Percentiles rank a stretch among this genome's conserved stretches.
phyloP scores from a whole-genome alignment of 2,113 vertebrate genomes.

The Picathartes gymnocephalus region DNA sequence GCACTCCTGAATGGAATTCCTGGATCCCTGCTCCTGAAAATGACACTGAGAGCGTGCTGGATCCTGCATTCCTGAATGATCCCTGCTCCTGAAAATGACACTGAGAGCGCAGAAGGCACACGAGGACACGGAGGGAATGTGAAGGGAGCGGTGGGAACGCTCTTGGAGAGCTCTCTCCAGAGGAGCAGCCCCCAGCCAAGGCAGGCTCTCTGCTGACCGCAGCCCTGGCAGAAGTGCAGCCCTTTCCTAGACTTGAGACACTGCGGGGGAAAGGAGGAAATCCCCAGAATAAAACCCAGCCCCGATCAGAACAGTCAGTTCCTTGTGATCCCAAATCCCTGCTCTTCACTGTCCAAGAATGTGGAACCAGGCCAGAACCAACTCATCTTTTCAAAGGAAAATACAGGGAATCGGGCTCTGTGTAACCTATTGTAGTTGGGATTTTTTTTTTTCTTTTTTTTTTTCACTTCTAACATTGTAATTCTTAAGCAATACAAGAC shows the following conservation, averaged over 20 bases:
- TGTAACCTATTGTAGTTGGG: rapidly evolving
- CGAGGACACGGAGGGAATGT: rapidly evolving
- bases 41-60: neutral
- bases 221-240: neutral
- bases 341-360: neutral
- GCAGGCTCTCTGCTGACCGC: neutral
- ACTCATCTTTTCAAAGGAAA: neutral
- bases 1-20: neutral
- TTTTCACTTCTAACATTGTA: neutral
- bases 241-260: rapidly evolving
- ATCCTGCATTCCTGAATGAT: neutral
- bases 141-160: neutral
- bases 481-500: neutral
- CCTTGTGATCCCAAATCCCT: neutral
- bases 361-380: neutral
- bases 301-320: neutral
- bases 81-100: neutral
- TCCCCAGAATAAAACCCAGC: neutral
- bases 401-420: neutral
- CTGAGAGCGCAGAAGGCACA: rapidly evolving
- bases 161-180: neutral
- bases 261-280: neutral
- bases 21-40: neutral
- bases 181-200: neutral
- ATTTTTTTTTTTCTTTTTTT: no score